Percentiles rank a stretch among this genome's conserved stretches.
phyloP scores from a whole-genome alignment of 2,888 invertebrate species.

The Mesoligia furuncula region DNA sequence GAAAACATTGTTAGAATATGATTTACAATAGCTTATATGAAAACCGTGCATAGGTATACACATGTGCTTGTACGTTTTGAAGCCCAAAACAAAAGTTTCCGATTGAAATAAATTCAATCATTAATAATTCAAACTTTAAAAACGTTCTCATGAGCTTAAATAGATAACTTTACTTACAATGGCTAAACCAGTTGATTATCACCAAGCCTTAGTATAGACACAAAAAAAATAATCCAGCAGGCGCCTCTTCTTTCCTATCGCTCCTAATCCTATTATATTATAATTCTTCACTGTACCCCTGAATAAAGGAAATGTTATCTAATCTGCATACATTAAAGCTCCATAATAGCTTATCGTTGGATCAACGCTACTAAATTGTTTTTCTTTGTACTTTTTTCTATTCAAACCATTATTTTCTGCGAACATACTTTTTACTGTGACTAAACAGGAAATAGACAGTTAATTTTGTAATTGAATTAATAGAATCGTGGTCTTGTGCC shows the following conservation, averaged over 20 bases:
- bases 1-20: not conserved
- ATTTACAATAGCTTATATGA: not conserved
- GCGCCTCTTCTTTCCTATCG: slow-evolving; percentile 64
- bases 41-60: not conserved
- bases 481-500: slow-evolving; percentile 37
- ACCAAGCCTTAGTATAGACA: slow-evolving; percentile 65
- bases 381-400: slow-evolving; percentile 50
- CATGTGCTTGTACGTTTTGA: not conserved
- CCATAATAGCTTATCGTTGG: slow-evolving; percentile 58
- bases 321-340: slow-evolving; percentile 54
- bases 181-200: slow-evolving; percentile 69
- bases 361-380: slow-evolving; percentile 57
- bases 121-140: slow-evolving; percentile 18
- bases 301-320: slow-evolving; percentile 60
- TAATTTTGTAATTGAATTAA: slow-evolving; percentile 60
- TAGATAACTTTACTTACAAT: slow-evolving; percentile 49
- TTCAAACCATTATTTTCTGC: slow-evolving; percentile 47
- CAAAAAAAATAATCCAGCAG: slow-evolving; percentile 74
- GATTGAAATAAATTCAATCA: not conserved
- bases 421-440: slow-evolving; percentile 37
- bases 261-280: slow-evolving; percentile 71
- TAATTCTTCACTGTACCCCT: slow-evolving; percentile 57
- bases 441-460: slow-evolving; percentile 34
- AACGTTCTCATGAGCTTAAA: slow-evolving; percentile 28
- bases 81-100: not conserved